Evolutionary conservation across 1,140 invertebrate genomes (phyloP).

Genomic region (Drosophila pachea): DNA sequence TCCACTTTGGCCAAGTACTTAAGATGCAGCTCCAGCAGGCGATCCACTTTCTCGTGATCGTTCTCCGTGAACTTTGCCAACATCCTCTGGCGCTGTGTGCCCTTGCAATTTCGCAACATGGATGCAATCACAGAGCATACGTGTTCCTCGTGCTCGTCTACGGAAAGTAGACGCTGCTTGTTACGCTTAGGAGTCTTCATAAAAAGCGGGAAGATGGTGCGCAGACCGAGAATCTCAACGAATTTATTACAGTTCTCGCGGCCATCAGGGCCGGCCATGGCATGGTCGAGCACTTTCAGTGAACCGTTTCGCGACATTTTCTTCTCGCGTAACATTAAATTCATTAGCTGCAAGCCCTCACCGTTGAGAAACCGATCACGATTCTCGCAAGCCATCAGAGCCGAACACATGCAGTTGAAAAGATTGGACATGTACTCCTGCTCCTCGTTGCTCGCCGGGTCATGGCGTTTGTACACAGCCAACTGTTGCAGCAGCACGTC

Average conservation of each 20-base stretch:
- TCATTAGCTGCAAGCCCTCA: conserved; percentile 96
- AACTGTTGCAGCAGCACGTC: conserved; percentile 97
- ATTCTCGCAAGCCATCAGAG: conserved; percentile 92
- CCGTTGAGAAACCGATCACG: conserved; percentile 94
- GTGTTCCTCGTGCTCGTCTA: conserved; percentile 97
- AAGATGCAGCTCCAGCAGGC: conserved; percentile 97
- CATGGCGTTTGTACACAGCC: conserved; percentile 96
- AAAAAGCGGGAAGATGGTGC: conserved; percentile 98
- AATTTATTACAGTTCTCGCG: conserved; percentile 98
- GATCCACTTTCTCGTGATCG: conserved; percentile 98
- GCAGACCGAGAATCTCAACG: conserved; percentile 97
- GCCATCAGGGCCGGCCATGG: conserved; percentile 94
- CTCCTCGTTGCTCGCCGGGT: conserved; percentile 94
- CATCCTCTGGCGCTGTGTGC: conserved; percentile 92
- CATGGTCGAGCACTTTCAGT: conserved; percentile 97
- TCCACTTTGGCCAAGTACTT: conserved; percentile 98
- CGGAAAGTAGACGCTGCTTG: conserved; percentile 89
- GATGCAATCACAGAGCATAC: conserved; percentile 96
- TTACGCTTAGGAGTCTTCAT: conserved; percentile 98
- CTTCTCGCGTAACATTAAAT: conserved; percentile 97
- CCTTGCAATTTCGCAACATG: conserved; percentile 94
- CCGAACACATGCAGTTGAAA: conserved; percentile 96
- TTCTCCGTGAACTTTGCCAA: conserved; percentile 98
- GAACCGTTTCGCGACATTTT: conserved; percentile 98
- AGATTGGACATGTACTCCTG: conserved; percentile 99